Evolutionary conservation across 2,113 vertebrate genomes (phyloP).

Genomic region (Pipra filicauda): DNA sequence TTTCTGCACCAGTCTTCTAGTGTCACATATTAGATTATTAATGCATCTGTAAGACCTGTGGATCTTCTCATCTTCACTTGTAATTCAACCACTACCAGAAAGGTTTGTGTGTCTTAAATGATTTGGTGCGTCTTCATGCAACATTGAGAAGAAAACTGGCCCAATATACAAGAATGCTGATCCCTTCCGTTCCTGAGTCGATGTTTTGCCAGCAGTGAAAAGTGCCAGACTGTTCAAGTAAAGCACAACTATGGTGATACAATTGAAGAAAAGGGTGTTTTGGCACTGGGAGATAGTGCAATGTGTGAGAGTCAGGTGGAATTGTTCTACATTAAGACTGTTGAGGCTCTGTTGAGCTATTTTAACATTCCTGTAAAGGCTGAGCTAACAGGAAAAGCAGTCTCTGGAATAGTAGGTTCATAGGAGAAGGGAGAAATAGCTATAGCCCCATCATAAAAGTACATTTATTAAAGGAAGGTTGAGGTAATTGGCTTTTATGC

Average conservation of each 20-base stretch:
- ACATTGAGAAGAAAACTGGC: conserved; percentile 73
- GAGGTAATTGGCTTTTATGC: neutral
- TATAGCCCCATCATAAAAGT: conserved; percentile 25
- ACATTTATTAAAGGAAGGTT: conserved; percentile 13
- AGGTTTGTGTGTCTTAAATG: conserved; percentile 73
- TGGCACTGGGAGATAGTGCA: conserved; percentile 69
- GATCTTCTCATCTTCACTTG: conserved; percentile 72
- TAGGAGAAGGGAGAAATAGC: conserved; percentile 19
- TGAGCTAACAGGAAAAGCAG: conserved; percentile 30
- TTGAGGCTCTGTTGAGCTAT: conserved; percentile 41
- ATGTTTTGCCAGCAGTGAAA: conserved; percentile 63
- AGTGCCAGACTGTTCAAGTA: conserved; percentile 69
- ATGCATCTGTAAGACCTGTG: conserved; percentile 75
- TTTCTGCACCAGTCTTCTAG: conserved; percentile 75
- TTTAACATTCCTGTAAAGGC: conserved; percentile 50
- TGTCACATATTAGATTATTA: conserved; percentile 75
- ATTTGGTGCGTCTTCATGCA: conserved; percentile 76
- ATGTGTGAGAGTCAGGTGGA: conserved; percentile 54
- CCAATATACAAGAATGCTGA: conserved; percentile 39
- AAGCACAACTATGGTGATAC: conserved; percentile 70
- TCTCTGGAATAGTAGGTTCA: conserved; percentile 41
- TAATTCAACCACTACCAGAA: conserved; percentile 72
- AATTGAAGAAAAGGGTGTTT: conserved; percentile 31
- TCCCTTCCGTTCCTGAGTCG: conserved; percentile 60
- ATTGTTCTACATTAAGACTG: conserved; percentile 25